These are phyloP conservation scores for Cataglyphis albicans DNA, from an alignment of 2,888 invertebrate genomes.

Conservation along the genomic window DNA sequence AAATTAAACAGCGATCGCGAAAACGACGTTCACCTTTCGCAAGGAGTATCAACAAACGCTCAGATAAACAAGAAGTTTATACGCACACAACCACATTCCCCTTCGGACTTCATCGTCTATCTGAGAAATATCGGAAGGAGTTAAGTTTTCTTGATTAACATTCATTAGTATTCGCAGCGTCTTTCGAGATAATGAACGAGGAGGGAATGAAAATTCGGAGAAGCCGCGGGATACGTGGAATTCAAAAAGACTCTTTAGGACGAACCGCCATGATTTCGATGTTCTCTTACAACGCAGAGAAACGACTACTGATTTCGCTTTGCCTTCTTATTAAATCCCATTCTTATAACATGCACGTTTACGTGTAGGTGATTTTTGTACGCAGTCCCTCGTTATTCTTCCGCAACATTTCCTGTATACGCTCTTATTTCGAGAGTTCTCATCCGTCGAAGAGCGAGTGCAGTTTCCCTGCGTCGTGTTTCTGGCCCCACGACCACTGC, in stretches of 20 bases:
- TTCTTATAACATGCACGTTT: slow-evolving; percentile 36
- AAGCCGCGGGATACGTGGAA: slow-evolving; percentile 32
- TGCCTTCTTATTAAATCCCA: slow-evolving; percentile 32
- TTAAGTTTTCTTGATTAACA: slow-evolving; percentile 49
- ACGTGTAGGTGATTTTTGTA: not conserved
- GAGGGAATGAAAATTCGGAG: slow-evolving; percentile 25
- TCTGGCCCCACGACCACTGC: slow-evolving; percentile 14
- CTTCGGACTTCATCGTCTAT: slow-evolving; percentile 1
- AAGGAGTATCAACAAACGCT: not conserved
- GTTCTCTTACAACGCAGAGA: not conserved
- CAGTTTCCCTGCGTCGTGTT: slow-evolving; percentile 12
- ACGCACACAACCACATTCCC: not conserved
- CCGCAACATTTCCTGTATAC: slow-evolving; percentile 31
- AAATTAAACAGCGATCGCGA: slow-evolving; percentile 56
- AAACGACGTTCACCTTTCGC: slow-evolving; percentile 27
- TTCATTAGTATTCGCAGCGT: slow-evolving; percentile 42
- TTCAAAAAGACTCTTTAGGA: not conserved
- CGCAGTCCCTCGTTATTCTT: slow-evolving; percentile 13
- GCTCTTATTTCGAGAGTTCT: slow-evolving; percentile 47
- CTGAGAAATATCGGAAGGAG: slow-evolving; percentile 40
- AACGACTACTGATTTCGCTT: not conserved
- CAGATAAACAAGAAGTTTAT: slow-evolving; percentile 1
- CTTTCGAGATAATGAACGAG: slow-evolving; percentile 37
- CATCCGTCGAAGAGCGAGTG: slow-evolving; percentile 13
- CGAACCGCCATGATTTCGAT: not conserved